Evolutionary conservation across 2,888 invertebrate species (phyloP).

Genomic region (Exephanes ischioxanthus): DNA sequence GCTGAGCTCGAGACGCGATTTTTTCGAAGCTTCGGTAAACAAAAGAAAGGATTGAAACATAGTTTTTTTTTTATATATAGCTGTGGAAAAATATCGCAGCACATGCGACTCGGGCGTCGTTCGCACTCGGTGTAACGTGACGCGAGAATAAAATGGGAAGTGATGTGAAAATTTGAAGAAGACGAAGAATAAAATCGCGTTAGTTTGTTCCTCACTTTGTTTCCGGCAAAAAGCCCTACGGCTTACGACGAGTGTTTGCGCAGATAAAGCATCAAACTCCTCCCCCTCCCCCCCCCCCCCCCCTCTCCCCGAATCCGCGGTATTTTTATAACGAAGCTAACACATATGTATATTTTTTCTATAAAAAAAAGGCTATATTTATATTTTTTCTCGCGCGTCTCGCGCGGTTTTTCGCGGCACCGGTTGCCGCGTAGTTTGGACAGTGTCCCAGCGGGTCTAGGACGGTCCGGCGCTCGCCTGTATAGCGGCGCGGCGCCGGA

Average conservation of each 20-base stretch:
- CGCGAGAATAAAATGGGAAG: neutral
- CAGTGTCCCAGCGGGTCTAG: conserved; percentile 77
- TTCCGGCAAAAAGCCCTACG: neutral
- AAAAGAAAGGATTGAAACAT: no score
- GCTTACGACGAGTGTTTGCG: neutral
- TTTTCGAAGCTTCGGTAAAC: neutral
- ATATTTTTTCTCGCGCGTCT: conserved; percentile 51
- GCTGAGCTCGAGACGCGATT: neutral
- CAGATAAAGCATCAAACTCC: neutral
- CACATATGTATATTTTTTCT: conserved; percentile 64
- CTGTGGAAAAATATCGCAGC: no score
- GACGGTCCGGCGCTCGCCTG: conserved; percentile 66
- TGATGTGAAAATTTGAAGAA: neutral
- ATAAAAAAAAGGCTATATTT: conserved; percentile 53
- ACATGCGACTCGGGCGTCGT: no score
- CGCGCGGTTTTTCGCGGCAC: conserved; percentile 57
- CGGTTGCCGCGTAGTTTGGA: conserved; percentile 55
- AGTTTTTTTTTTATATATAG: no score
- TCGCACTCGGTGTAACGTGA: no score
- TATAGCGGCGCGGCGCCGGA: conserved; percentile 44
- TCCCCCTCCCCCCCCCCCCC: neutral
- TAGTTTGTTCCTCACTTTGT: neutral
- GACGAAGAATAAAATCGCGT: neutral
- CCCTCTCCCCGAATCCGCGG: neutral
- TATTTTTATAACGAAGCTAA: conserved; percentile 18